These are phyloP conservation scores for Typhlichthys subterraneus DNA, from an alignment of 2,797 vertebrate species.

Conservation along the genomic window DNA sequence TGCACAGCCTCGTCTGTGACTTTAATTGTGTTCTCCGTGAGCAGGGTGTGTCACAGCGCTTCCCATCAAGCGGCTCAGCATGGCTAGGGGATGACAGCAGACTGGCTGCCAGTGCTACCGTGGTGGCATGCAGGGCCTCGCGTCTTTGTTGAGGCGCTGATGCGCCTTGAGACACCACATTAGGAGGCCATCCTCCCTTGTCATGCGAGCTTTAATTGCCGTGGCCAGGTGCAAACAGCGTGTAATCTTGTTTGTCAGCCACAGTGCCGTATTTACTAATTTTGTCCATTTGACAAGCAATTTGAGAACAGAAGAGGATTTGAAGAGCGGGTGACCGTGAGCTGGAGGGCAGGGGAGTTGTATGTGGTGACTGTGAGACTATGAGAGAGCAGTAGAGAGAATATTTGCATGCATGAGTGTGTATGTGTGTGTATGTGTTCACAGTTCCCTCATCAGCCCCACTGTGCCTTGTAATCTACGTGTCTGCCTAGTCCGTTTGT, in stretches of 20 bases:
- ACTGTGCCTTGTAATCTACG: conserved; percentile 67
- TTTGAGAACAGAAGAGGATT: conserved; percentile 69
- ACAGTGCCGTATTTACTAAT: conserved; percentile 73
- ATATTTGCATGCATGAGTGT: conserved; percentile 8
- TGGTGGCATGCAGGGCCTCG: conserved; percentile 45
- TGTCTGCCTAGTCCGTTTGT: conserved; percentile 58
- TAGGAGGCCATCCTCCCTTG: conserved; percentile 71
- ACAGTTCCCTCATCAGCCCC: conserved; percentile 55
- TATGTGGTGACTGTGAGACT: conserved; percentile 40
- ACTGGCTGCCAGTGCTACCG: conserved; percentile 32
- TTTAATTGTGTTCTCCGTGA: conserved; percentile 58
- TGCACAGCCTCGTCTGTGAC: conserved; percentile 8
- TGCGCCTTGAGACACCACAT: conserved; percentile 72
- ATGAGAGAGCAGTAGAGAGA: conserved; percentile 32
- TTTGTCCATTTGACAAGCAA: conserved; percentile 74
- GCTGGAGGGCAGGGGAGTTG: conserved; percentile 46
- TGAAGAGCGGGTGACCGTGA: conserved; percentile 47
- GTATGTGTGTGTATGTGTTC: conserved; percentile 4
- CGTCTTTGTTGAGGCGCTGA: conserved; percentile 69
- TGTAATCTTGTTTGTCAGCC: conserved; percentile 79
- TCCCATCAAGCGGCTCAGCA: conserved; percentile 19
- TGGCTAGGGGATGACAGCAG: conserved; percentile 51
- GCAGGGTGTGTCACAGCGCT: conserved; percentile 31
- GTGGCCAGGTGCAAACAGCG: conserved; percentile 78
- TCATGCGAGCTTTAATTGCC: conserved; percentile 78